A percentile compares a stretch with the other conserved stretches of the same genome.
Evolutionary conservation across 2,888 invertebrate genomes (phyloP).

Genomic region (Neoscelio sp.): DNA sequence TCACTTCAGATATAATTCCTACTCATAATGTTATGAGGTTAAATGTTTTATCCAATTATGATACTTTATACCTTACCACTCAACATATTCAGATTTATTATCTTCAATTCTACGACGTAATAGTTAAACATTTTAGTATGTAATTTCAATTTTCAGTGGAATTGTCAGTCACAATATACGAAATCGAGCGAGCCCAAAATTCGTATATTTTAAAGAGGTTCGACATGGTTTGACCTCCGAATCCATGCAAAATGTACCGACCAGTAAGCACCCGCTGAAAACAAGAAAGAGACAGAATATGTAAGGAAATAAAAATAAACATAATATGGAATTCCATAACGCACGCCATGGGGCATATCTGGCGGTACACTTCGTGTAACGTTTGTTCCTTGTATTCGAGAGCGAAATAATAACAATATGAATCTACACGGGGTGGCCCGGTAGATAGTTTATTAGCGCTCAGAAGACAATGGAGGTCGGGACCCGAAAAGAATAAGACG

Average conservation of each 20-base stretch:
- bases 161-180: slow-evolving; percentile 26
- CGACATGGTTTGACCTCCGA: slow-evolving; percentile 38
- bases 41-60: no score
- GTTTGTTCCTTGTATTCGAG: slow-evolving; percentile 72
- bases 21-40: no score
- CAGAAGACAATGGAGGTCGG: slow-evolving; percentile 82
- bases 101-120: no score
- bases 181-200: neutral
- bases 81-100: no score
- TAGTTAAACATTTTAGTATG: no score
- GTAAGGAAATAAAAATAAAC: slow-evolving; percentile 10
- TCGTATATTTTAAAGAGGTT: slow-evolving; percentile 15
- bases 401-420: slow-evolving; percentile 78
- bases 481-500: slow-evolving; percentile 81
- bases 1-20: no score
- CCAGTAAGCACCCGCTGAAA: slow-evolving; percentile 50
- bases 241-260: slow-evolving; percentile 38
- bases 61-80: no score
- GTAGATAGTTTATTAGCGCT: slow-evolving; percentile 82
- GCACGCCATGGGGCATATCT: slow-evolving; percentile 74
- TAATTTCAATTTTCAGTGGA: no score
- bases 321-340: slow-evolving; percentile 75
- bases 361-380: slow-evolving; percentile 67
- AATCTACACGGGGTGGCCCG: slow-evolving; percentile 79
- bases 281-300: slow-evolving; percentile 41